Percentiles rank a stretch among this genome's conserved stretches.
Conservation (phyloP, 2,888 invertebrate genomes). For the Xanthostigma xanthostigma region DNA sequence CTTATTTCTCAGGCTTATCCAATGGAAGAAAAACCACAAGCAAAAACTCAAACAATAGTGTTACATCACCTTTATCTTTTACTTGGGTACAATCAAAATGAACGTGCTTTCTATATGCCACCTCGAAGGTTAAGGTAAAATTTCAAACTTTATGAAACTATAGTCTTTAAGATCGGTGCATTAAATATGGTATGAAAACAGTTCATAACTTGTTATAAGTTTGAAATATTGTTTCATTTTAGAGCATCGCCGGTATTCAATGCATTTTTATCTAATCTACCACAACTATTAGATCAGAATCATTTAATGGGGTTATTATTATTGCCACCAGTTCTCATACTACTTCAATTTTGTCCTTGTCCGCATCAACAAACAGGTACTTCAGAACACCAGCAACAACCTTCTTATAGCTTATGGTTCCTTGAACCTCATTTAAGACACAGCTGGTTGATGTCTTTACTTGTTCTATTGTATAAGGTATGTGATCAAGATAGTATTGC, state of each 20-base stretch:
- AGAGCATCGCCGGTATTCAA: constrained; percentile 90
- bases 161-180: too few relatives aligned
- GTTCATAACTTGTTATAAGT: not conserved
- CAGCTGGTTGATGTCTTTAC: constrained; percentile 84
- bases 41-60: constrained; percentile 73
- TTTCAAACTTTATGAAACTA: too few relatives aligned
- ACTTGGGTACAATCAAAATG: constrained; percentile 83
- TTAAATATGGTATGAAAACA: not conserved
- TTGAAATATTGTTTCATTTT: constrained; percentile 13
- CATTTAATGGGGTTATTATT: constrained; percentile 83
- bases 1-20: constrained; percentile 49
- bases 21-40: constrained; percentile 68
- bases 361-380: constrained; percentile 42
- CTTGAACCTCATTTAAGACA: constrained; percentile 75
- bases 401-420: constrained; percentile 73
- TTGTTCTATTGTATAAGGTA: constrained; percentile 93
- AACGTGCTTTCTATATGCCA: constrained; percentile 81
- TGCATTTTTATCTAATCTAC: constrained; percentile 84
- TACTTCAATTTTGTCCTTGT: constrained; percentile 72
- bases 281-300: constrained; percentile 91
- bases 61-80: constrained; percentile 82
- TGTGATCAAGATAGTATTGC: not conserved
- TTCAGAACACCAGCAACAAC: constrained; percentile 44
- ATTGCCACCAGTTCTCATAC: constrained; percentile 66
- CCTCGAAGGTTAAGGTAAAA: constrained; percentile 66